These are phyloP conservation scores for Drosophila emarginata DNA, from an alignment of 2,888 invertebrate species.

Conservation along the genomic window DNA sequence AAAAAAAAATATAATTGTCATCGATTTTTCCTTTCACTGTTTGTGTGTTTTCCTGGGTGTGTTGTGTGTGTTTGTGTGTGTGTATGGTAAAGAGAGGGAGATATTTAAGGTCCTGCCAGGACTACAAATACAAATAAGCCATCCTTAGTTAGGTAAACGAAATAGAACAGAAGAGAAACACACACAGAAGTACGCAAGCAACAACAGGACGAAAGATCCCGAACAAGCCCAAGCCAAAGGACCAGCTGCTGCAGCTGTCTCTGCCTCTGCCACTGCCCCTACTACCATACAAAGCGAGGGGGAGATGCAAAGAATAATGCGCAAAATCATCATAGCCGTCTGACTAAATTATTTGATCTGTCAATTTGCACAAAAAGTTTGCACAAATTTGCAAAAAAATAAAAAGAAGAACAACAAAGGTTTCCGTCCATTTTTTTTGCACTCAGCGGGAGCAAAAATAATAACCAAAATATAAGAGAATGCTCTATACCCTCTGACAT, in stretches of 20 bases:
- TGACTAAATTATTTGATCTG: slow-evolving; percentile 5
- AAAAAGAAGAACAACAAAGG: neutral
- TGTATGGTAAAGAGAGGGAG: neutral
- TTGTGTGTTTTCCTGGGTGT: slow-evolving; percentile 17
- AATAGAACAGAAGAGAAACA: neutral
- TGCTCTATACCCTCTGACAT: slow-evolving; percentile 10
- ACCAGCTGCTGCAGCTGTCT: slow-evolving; percentile 19
- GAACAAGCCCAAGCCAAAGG: slow-evolving; percentile 61
- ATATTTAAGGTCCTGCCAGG: slow-evolving; percentile 5
- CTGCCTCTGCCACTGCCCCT: neutral
- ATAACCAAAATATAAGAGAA: neutral
- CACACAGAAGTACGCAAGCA: neutral
- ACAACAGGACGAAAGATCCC: slow-evolving; percentile 13
- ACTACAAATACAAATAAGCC: slow-evolving; percentile 10
- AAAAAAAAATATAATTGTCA: slow-evolving; percentile 19
- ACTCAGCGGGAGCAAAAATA: neutral
- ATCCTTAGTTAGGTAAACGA: slow-evolving; percentile 12
- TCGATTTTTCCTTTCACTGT: slow-evolving; percentile 44
- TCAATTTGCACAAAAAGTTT: slow-evolving; percentile 1
- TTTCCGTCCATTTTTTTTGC: slow-evolving; percentile 1
- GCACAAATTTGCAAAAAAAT: neutral
- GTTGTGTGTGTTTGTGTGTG: slow-evolving; percentile 22
- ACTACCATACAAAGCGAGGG: neutral
- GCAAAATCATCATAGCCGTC: neutral
- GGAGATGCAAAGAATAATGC: neutral